phyloP scores from a whole-genome alignment of 2,113 vertebrate species.

The Capricornis sumatraensis region DNA sequence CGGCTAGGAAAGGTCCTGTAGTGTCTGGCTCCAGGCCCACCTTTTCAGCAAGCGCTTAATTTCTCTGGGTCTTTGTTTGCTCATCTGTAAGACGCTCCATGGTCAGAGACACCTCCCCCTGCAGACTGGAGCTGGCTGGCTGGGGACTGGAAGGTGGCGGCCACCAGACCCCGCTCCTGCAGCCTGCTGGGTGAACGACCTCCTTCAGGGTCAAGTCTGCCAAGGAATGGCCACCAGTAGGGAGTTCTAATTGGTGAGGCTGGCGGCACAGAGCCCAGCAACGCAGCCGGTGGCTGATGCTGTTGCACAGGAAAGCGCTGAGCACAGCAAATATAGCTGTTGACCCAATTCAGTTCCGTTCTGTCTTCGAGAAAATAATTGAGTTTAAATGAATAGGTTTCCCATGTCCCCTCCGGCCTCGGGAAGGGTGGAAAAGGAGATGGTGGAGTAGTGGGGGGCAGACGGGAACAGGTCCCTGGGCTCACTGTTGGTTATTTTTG shows the following conservation, averaged over 20 bases:
- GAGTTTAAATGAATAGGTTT: conserved; percentile 73
- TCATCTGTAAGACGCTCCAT: neutral
- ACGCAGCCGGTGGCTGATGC: conserved; percentile 74
- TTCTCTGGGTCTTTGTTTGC: neutral
- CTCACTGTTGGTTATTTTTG: conserved; percentile 48
- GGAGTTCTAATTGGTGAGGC: conserved; percentile 80
- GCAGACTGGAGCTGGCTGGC: neutral
- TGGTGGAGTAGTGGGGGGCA: neutral
- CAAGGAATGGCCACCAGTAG: conserved; percentile 69
- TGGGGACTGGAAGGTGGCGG: neutral
- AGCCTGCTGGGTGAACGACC: conserved; percentile 66
- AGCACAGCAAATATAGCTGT: conserved; percentile 78
- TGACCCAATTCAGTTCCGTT: conserved; percentile 79
- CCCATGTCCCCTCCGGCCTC: conserved; percentile 66
- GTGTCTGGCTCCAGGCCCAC: neutral
- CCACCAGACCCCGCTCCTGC: neutral
- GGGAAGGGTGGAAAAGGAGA: conserved; percentile 1
- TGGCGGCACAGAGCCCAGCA: conserved; percentile 76
- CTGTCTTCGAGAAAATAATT: conserved; percentile 77
- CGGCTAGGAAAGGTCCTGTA: fast-evolving
- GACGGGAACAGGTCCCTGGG: neutral
- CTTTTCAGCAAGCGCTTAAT: neutral
- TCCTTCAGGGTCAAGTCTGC: conserved; percentile 56
- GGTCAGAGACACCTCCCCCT: neutral
- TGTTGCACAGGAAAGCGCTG: conserved; percentile 77